Evolutionary conservation across 2,888 invertebrate species (phyloP).

Genomic region (Yponomeuta plumbellus): DNA sequence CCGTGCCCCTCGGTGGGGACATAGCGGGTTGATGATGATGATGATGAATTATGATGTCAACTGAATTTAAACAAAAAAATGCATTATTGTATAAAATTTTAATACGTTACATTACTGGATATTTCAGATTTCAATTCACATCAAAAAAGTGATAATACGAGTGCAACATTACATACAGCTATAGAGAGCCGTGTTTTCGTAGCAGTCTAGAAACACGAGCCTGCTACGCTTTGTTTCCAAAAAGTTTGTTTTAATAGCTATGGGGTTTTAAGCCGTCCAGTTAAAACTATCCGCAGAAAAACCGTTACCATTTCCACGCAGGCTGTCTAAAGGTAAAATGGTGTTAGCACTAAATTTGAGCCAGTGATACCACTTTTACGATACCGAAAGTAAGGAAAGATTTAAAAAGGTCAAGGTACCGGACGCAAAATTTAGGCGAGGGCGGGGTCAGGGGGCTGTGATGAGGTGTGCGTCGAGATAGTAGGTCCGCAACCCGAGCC

Average conservation of each 20-base stretch:
- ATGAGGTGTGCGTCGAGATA: slow-evolving; percentile 5
- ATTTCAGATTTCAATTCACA: no score
- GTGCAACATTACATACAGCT: no score
- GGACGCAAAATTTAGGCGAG: slow-evolving; percentile 8
- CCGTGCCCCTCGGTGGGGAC: no score
- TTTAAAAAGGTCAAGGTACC: slow-evolving; percentile 5
- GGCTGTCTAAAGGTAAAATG: not conserved
- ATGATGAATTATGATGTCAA: no score
- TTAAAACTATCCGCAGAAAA: not conserved
- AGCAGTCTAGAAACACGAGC: no score
- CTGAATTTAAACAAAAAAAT: no score
- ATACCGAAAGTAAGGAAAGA: slow-evolving; percentile 6
- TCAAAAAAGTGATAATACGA: no score
- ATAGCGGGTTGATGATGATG: no score
- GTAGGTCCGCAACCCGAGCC: not conserved
- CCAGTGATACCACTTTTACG: slow-evolving; percentile 1
- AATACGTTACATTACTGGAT: no score
- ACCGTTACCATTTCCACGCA: not conserved
- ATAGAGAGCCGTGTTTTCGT: no score
- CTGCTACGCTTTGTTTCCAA: not conserved
- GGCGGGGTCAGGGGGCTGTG: slow-evolving; percentile 4
- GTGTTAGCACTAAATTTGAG: not conserved
- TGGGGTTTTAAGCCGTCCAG: not conserved
- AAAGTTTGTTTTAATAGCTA: not conserved
- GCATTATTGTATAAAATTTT: no score